Evolutionary conservation across 2,888 invertebrate genomes (phyloP).

Genomic region (Drosophila pseudotalamancana): DNA sequence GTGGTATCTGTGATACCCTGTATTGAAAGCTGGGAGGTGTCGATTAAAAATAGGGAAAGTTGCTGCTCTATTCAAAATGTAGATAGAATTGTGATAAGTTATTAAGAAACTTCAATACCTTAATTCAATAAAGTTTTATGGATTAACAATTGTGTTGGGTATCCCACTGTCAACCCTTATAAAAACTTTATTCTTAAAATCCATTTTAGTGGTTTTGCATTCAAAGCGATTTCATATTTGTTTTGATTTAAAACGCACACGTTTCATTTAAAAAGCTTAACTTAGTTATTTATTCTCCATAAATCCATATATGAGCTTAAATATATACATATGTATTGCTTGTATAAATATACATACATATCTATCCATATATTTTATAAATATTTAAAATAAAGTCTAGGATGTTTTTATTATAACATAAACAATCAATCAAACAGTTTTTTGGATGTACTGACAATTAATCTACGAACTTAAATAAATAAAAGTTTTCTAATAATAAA

Average conservation of each 20-base stretch:
- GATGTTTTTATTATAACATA: no score
- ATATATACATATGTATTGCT: not conserved
- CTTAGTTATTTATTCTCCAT: not conserved
- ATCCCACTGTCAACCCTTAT: not conserved
- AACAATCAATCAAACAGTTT: conserved; percentile 1
- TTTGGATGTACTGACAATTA: not conserved
- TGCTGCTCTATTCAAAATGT: no score
- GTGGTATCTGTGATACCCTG: not conserved
- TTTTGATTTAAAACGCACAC: not conserved
- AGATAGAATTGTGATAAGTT: no score
- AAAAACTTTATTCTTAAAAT: not conserved
- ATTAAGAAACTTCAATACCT: no score
- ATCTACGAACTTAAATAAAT: no score
- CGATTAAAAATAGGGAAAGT: no score
- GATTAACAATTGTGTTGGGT: not conserved
- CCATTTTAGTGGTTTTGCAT: not conserved
- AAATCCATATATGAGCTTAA: not conserved
- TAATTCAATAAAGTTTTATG: no score
- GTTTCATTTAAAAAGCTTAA: not conserved
- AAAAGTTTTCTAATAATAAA: no score
- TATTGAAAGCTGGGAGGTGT: no score
- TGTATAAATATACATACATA: not conserved
- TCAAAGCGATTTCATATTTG: not conserved
- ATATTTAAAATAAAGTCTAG: not conserved
- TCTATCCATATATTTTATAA: not conserved